Evolutionary conservation across 1,140 invertebrate genomes (phyloP), one percentile per base, ranked within the genome.

Genomic region (Ruditapes philippinarum): DNA sequence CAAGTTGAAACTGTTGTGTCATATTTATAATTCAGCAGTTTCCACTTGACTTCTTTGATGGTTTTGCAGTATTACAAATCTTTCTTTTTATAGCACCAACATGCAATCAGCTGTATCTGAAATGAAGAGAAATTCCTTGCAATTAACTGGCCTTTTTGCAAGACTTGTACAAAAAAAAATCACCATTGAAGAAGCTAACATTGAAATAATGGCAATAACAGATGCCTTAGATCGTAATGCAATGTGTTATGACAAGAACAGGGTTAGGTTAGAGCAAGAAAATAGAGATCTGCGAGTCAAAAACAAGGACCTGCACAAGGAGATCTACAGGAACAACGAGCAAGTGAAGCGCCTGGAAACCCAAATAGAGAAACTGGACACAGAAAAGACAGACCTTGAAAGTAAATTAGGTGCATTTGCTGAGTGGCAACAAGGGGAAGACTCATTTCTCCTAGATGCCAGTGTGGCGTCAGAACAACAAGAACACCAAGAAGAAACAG

Each of bases 161-260:
- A 65, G 60, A 65, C n/a, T 65, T n/a, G n/a, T 25, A 65, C 60
- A 65, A 33, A 65, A 65, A 65, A 65, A 65, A 65, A 65, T 65
- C 31, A 25, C 60, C 31, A 25, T 65, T n/a, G 60, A 65, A 33
- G n/a, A 65, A 33, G 60, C n/a, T 65, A 65, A 33, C 31, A 33
- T 65, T 25, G 60, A 65, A 33, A 25, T 65, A 65, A 65, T 65
- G 31, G 31, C n/a, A n/a, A 65, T 65, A 25, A 65, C 60, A 65
- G 60, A 65, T 65, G 60, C 60, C 31, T 65, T 65, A 33, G 60
- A 65, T 33, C n/a, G n/a, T 65, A 25, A 33, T 65, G 60, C 60
- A 25, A 33, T 25, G 31, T 25, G 60, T 25, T 65, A 65, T 33
- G 60, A 65, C n/a, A 65, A 33, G n/a, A 33, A 65, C n/a, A 65